A percentile compares a stretch with the other conserved stretches of the same genome.
These are phyloP conservation scores for Busseola fusca DNA, from an alignment of 2,888 invertebrate species.

Conservation along the genomic window DNA sequence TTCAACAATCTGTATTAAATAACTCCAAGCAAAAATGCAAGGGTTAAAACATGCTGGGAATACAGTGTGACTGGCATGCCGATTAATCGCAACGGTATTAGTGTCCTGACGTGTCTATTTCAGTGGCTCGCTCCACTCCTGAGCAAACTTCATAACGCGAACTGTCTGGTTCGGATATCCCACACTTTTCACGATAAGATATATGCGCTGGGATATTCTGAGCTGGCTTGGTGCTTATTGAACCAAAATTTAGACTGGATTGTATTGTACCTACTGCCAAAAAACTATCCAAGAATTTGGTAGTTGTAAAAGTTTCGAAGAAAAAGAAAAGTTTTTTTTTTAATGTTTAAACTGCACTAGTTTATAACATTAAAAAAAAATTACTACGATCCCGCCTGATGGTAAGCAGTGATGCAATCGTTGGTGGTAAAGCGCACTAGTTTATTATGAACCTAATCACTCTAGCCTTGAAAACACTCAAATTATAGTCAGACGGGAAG, in stretches of 20 bases:
- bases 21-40: background rate
- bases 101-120: constrained; percentile 43
- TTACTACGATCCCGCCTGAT: no score
- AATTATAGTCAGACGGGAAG: no score
- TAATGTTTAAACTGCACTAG: no score
- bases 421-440: no score
- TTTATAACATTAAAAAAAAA: no score
- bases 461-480: no score
- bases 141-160: constrained; percentile 58
- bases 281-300: no score
- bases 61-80: background rate
- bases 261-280: no score
- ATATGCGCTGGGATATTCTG: constrained; percentile 27
- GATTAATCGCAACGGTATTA: constrained; percentile 49
- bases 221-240: background rate
- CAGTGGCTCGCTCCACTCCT: constrained; percentile 39
- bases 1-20: constrained; percentile 6
- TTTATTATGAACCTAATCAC: no score
- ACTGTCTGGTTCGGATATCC: constrained; percentile 40
- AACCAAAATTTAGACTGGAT: background rate
- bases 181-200: constrained; percentile 27
- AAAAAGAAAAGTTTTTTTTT: background rate
- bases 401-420: no score
- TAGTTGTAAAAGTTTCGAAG: no score
- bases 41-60: constrained; percentile 1